A percentile compares a stretch with the other conserved stretches of the same genome.
phyloP scores from a whole-genome alignment of 1,140 invertebrate species.

The Drosophila biarmipes region DNA sequence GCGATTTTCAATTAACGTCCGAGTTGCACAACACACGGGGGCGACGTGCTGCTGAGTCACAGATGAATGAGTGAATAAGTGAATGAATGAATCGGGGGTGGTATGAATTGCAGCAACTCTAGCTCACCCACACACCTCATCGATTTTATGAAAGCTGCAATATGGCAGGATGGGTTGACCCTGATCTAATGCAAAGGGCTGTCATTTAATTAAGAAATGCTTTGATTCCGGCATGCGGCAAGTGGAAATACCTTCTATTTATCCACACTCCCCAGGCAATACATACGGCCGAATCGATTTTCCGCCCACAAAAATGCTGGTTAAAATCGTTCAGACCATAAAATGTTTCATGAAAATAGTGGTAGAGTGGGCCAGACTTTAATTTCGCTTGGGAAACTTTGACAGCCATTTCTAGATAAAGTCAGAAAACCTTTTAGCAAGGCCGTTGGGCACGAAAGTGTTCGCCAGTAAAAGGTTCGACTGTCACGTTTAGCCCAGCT shows the following conservation, averaged over 20 bases:
- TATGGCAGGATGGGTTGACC: conserved; percentile 29
- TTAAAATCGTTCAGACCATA: conserved; percentile 36
- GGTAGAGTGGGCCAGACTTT: conserved; percentile 9
- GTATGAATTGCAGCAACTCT: conserved; percentile 23
- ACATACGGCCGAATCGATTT: conserved; percentile 15
- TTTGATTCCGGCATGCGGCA: conserved; percentile 32
- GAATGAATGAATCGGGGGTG: conserved; percentile 10
- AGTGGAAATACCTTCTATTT: conserved; percentile 23
- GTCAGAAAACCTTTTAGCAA: conserved; percentile 38
- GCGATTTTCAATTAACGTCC: conserved; percentile 73
- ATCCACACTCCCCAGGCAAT: neutral
- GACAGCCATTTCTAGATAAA: conserved; percentile 56
- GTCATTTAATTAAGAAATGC: conserved; percentile 71
- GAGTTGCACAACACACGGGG: conserved; percentile 23
- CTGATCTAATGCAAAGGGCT: conserved; percentile 50
- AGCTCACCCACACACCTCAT: neutral
- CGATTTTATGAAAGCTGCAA: conserved; percentile 52
- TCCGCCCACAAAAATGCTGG: conserved; percentile 2
- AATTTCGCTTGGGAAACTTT: conserved; percentile 16
- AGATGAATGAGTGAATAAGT: conserved; percentile 12
- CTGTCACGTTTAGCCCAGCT: conserved; percentile 54
- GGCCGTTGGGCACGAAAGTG: conserved; percentile 39
- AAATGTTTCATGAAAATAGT: conserved; percentile 40
- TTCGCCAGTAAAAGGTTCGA: conserved; percentile 41
- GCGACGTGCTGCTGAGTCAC: conserved; percentile 17